A percentile compares a stretch with the other conserved stretches of the same genome.
Evolutionary conservation across 1,140 invertebrate genomes (phyloP).

Genomic region (Tetragonula clypearis): DNA sequence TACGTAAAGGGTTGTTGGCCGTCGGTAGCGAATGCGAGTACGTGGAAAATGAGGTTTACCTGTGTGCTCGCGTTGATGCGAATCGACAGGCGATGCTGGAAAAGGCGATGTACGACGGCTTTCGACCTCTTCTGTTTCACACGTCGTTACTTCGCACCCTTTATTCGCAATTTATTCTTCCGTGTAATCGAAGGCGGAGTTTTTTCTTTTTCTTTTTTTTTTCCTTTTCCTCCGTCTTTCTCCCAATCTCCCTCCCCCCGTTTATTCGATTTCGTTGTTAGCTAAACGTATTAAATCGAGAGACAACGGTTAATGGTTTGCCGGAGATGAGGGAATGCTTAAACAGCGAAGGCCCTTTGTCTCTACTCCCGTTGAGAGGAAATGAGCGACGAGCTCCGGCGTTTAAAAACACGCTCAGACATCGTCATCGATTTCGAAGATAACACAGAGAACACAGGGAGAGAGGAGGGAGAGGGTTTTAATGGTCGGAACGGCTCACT

Average conservation of each 20-base stretch:
- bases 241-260: no score
- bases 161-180: conserved; percentile 14
- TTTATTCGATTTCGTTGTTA: conserved; percentile 20
- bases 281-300: neutral
- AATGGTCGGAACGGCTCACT: conserved; percentile 12
- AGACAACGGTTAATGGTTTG: neutral
- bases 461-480: neutral
- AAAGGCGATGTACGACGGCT: neutral
- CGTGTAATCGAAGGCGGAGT: neutral
- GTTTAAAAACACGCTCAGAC: neutral
- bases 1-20: neutral
- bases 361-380: neutral
- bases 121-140: conserved; percentile 31
- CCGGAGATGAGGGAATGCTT: neutral
- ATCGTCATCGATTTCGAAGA: conserved; percentile 20
- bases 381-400: conserved; percentile 1
- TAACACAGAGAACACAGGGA: neutral
- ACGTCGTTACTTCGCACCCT: conserved; percentile 35
- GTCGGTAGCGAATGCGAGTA: neutral
- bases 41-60: conserved; percentile 16
- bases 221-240: neutral
- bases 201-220: neutral
- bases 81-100: neutral
- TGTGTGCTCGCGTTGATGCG: conserved; percentile 6
- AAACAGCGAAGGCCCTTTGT: neutral